Base-by-base conservation (phyloP, 2,888 invertebrate species). In the Apotomis turbidana region DNA sequence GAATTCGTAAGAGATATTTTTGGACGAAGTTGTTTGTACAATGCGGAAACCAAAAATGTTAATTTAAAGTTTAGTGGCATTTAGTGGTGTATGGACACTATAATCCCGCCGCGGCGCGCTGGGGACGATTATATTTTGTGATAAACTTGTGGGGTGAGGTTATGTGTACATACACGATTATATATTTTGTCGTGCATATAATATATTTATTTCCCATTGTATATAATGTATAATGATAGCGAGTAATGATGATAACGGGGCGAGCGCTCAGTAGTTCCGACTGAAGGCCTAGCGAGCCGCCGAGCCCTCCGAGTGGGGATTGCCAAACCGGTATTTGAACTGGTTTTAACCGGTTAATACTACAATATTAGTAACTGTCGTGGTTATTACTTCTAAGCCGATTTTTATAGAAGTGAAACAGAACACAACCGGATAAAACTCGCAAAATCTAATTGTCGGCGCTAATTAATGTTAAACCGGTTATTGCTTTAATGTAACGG, bases 121-220 rank as follows among this genome's bases (percentile, higher is more conserved):
- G 58, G 52, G n/a, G 10, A 13, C 59, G 59, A 59, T 8, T 81
- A 83, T 83, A 83, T 84, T 85, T 85, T 90, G 90, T 89, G 88
- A 90, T 90, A 89, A 83, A 83, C 78, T 76, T 76, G 81, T 68
- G 68, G 68, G 70, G 49, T 73, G 83, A 82, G 83, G 77, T 80
- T 83, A 81, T 90, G 90, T 91, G 91, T 91, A 91, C 85, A 91
- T 91, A 92, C 89, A 88, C 90, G 86, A 83, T 84, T 83, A 86
- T 85, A 82, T 87, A 86, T 86, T 82, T 81, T 80, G 83, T 88
- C 90, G 88, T 90, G 87, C 86, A 84, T 87, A 86, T 87, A 87
- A 81, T 82, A 82, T 91, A 92, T 15, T 15, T 92, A 91, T 92
- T 91, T 90, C 90, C 87, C 88, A 87, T 89, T 92, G 93, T 93